These are phyloP conservation scores for Manis crassicaudata DNA, from an alignment of 2,797 vertebrate genomes.

Conservation along the genomic window DNA sequence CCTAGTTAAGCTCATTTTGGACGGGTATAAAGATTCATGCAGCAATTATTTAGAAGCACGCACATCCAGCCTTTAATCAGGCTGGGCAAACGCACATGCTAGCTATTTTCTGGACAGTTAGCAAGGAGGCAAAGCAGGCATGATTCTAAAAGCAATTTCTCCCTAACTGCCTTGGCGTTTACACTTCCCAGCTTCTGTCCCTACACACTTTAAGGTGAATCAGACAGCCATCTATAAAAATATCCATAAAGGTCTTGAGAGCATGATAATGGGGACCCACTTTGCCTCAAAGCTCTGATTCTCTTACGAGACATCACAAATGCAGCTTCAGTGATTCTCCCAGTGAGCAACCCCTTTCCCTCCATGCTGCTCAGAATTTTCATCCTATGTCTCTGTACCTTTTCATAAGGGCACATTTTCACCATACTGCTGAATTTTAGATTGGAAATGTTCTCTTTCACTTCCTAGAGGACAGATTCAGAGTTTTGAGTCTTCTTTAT, in stretches of 20 bases:
- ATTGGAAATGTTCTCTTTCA: background rate
- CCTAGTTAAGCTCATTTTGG: conserved; percentile 40
- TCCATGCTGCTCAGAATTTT: background rate
- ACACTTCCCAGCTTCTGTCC: background rate
- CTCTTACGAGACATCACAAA: background rate
- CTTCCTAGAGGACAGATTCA: background rate
- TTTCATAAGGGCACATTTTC: background rate
- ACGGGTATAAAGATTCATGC: conserved; percentile 56
- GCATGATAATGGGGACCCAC: background rate
- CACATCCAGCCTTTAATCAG: conserved; percentile 8
- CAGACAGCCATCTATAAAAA: background rate
- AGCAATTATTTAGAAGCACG: conserved; percentile 50
- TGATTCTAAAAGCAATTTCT: conserved; percentile 16
- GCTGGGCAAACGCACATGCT: background rate
- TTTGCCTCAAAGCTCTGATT: background rate
- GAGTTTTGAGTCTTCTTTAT: background rate
- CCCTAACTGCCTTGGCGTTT: background rate
- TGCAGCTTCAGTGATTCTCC: background rate
- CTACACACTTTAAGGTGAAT: background rate
- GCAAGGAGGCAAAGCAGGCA: background rate
- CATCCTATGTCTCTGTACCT: background rate
- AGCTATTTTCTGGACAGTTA: conserved; percentile 9
- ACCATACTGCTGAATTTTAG: background rate
- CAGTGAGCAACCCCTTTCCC: background rate
- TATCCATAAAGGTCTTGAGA: background rate